phyloP scores from a whole-genome alignment of 2,113 vertebrate species.

The Trematocara variabile region DNA sequence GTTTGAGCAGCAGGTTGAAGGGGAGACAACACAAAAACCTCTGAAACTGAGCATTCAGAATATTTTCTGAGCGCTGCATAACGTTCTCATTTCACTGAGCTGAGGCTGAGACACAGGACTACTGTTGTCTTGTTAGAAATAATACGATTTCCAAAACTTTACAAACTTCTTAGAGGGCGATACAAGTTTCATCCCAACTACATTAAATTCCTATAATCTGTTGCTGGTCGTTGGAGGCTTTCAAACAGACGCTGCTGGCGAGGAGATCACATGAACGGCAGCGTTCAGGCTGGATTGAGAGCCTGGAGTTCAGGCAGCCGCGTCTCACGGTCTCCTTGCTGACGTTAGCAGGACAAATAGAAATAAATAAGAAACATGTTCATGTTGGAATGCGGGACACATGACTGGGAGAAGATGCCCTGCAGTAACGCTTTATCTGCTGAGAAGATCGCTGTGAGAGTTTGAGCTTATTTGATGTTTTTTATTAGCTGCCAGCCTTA shows the following conservation, averaged over 20 bases:
- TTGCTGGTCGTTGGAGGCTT: accelerated
- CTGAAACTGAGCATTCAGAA: background rate
- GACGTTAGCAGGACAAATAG: background rate
- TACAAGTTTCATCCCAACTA: background rate
- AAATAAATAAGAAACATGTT: background rate
- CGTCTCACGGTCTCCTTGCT: background rate
- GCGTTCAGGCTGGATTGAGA: background rate
- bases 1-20: background rate
- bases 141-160: accelerated
- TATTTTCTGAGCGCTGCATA: background rate
- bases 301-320: background rate
- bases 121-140: too few relatives aligned
- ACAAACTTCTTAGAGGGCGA: background rate
- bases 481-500: background rate
- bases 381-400: background rate
- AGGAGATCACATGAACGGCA: background rate
- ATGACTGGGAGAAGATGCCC: background rate
- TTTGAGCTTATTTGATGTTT: background rate
- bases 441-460: background rate
- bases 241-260: background rate
- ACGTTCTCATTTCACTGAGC: background rate
- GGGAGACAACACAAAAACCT: background rate
- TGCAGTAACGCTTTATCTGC: background rate
- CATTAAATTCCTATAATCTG: background rate
- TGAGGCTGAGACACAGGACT: too few relatives aligned